phyloP scores from a whole-genome alignment of 2,113 vertebrate genomes.

The Uropsilus gracilis region DNA sequence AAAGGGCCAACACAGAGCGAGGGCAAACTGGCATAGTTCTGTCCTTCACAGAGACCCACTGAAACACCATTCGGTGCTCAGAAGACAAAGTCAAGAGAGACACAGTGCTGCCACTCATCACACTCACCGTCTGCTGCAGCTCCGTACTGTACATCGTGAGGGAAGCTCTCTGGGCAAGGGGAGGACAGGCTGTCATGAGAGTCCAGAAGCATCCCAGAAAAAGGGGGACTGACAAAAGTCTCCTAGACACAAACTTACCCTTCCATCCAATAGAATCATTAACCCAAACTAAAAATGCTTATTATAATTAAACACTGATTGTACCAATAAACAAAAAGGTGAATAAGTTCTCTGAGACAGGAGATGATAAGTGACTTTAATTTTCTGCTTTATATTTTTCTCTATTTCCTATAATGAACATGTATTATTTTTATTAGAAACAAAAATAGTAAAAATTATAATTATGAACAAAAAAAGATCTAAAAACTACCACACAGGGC shows the following conservation, averaged over 20 bases:
- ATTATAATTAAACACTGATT: not conserved
- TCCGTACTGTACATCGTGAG: not conserved
- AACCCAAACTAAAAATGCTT: no score
- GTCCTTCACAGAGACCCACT: not conserved
- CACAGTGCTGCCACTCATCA: not conserved
- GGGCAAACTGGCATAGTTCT: not conserved
- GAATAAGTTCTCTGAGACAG: not conserved
- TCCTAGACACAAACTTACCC: not conserved
- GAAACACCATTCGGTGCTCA: not conserved
- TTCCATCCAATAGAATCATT: not conserved
- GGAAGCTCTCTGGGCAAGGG: not conserved
- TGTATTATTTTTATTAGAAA: slow-evolving; percentile 44
- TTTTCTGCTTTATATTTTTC: no score
- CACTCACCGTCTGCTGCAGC: not conserved
- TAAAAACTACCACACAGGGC: not conserved
- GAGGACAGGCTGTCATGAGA: not conserved
- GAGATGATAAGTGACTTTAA: not conserved
- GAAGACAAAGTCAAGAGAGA: slow-evolving; percentile 29
- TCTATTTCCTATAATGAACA: no score
- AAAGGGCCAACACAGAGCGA: not conserved
- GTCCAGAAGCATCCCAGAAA: not conserved
- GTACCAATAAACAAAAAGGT: not conserved
- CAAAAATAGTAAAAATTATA: slow-evolving; percentile 24
- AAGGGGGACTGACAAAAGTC: not conserved
- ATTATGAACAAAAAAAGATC: slow-evolving; percentile 4